Conservation (phyloP, 2,113 vertebrate species). For the Kryptolebias marmoratus region DNA sequence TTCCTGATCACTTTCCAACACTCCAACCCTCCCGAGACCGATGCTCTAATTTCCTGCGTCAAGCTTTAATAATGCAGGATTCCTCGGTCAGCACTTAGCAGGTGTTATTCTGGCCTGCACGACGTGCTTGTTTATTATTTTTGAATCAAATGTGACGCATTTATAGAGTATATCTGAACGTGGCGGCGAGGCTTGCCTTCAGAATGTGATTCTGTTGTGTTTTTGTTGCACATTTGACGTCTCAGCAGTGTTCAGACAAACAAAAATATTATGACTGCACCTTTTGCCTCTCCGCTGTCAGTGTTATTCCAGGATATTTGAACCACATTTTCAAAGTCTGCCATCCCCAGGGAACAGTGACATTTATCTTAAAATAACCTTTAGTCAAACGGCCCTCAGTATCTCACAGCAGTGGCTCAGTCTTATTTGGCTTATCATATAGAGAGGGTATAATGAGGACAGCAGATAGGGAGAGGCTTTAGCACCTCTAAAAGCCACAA, state of each 20-base stretch:
- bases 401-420: slow-evolving; percentile 42
- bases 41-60: slow-evolving; percentile 63
- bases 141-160: slow-evolving; percentile 42
- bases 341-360: slow-evolving; percentile 32
- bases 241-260: background rate
- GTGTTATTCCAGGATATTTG: slow-evolving; percentile 21
- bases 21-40: slow-evolving; percentile 49
- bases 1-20: slow-evolving; percentile 63
- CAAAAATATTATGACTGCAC: slow-evolving; percentile 1
- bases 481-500: slow-evolving; percentile 38
- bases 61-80: slow-evolving; percentile 42
- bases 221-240: slow-evolving; percentile 25
- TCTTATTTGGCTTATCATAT: slow-evolving; percentile 66
- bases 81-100: slow-evolving; percentile 42
- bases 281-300: slow-evolving; percentile 10
- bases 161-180: slow-evolving; percentile 29
- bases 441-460: slow-evolving; percentile 62
- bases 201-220: slow-evolving; percentile 21
- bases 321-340: slow-evolving; percentile 34
- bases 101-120: slow-evolving; percentile 54
- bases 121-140: slow-evolving; percentile 56
- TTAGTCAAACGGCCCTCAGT: slow-evolving; percentile 55
- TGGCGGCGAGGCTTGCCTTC: background rate
- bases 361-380: slow-evolving; percentile 68
- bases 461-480: slow-evolving; percentile 46